A percentile compares a stretch with the other conserved stretches of the same genome.
Conservation (phyloP, 2,797 vertebrate genomes). For the Columba guinea region DNA sequence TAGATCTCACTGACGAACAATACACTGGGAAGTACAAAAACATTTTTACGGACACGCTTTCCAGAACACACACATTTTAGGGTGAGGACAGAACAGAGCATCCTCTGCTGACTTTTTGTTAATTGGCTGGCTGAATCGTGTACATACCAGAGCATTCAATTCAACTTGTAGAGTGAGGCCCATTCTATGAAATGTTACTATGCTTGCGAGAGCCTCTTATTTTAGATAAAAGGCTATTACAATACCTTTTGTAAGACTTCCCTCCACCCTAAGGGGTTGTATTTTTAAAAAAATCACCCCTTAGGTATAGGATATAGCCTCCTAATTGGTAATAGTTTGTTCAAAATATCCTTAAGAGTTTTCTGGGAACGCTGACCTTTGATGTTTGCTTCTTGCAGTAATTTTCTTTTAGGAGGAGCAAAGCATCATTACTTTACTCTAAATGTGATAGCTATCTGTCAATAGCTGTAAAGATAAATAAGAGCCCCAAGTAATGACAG, state of each 20-base stretch:
- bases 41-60: neutral
- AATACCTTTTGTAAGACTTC: neutral
- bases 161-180: neutral
- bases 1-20: neutral
- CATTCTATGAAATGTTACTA: neutral
- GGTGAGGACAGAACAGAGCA: neutral
- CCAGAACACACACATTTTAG: neutral
- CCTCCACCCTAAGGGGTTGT: neutral
- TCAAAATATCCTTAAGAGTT: neutral
- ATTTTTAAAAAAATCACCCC: neutral
- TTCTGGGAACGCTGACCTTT: constrained; percentile 5
- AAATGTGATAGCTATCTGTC: neutral
- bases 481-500: neutral
- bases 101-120: neutral
- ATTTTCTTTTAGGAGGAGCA: constrained; percentile 24
- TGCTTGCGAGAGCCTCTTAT: neutral
- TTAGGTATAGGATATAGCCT: neutral
- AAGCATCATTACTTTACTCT: neutral
- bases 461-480: neutral
- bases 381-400: neutral
- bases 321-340: neutral
- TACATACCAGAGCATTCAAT: neutral
- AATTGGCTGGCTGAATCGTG: neutral
- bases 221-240: neutral
- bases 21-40: neutral